These are phyloP conservation scores for Micrasema longulum DNA, from an alignment of 1,140 invertebrate species.

Conservation along the genomic window DNA sequence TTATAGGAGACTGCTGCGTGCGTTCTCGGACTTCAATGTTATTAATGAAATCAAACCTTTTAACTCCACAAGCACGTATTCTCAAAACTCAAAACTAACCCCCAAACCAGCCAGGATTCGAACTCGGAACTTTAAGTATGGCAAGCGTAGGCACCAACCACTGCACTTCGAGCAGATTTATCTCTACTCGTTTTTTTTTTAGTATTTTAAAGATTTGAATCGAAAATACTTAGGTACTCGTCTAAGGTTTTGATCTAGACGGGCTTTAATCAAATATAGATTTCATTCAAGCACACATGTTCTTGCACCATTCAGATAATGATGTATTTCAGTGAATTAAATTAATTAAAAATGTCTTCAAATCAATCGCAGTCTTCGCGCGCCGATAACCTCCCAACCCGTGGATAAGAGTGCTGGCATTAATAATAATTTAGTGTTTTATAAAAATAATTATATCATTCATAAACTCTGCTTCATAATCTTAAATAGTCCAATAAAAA, in stretches of 20 bases:
- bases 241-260: constrained; percentile 1
- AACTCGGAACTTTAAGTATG: too few relatives aligned
- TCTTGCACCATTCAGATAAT: constrained; percentile 30
- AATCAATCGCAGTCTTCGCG: constrained; percentile 31
- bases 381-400: constrained; percentile 21
- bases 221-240: too few relatives aligned
- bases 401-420: not conserved
- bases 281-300: constrained; percentile 8
- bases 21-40: too few relatives aligned
- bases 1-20: too few relatives aligned
- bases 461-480: constrained; percentile 18
- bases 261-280: not conserved
- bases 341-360: constrained; percentile 33
- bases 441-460: constrained; percentile 33
- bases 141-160: too few relatives aligned
- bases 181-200: too few relatives aligned
- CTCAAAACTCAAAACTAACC: too few relatives aligned
- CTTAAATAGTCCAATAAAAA: constrained; percentile 25
- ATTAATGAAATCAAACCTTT: too few relatives aligned
- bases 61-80: too few relatives aligned
- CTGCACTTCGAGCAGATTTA: too few relatives aligned
- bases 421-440: not conserved
- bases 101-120: too few relatives aligned
- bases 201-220: too few relatives aligned
- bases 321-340: constrained; percentile 36